Base-by-base conservation (phyloP, 2,888 invertebrate species). In the Leuctra nigra region DNA sequence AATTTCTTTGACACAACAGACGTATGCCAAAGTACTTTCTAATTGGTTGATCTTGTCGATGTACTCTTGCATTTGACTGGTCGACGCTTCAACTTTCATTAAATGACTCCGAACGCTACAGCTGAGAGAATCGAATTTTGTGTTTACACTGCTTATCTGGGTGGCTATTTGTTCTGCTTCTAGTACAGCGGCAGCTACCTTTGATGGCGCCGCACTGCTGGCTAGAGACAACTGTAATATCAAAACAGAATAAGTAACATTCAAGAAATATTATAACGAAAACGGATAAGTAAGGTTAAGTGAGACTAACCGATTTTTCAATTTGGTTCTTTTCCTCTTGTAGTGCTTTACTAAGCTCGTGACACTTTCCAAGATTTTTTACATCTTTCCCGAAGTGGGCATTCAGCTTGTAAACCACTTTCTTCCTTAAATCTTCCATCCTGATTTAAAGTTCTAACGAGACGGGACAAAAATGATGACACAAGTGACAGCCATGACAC, bases 1-100 rank as follows among this genome's bases (percentile, higher is more conserved):
- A 63, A 90, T 78, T 66, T 79, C 80, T 66, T 84, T 80, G 63
- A 87, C 76, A 41, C 86, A 78, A 66, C 78, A 81, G 56, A 89
- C 71, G 70, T 91, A 91, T 39, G 79, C 78, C 29, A 79, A 68
- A 9, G 79, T 71, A 62, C 76, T 76, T 64, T 84, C 79, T 38
- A 82, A 67, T 29, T 74, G 72, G 47, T 75, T 72, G 46, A 83
- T 73, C 64, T 79, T 76, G 38, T 76, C 70, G 14, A 86, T 72
- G 55, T 80, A 78, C 59, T 77, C 76, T 62, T 80, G 74, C 1
- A 87, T 68, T 64, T 79, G 77, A 33, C 69, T 69, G 38, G 78
- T 73, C 2, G 80, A 72, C 60, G 73, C 72, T 41, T 70, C 69
- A 2, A 72, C 56, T 63, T 74, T 70, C 57, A 74, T 70, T 25